Conservation (phyloP, 1,140 invertebrate species). For the Manduca sexta region DNA sequence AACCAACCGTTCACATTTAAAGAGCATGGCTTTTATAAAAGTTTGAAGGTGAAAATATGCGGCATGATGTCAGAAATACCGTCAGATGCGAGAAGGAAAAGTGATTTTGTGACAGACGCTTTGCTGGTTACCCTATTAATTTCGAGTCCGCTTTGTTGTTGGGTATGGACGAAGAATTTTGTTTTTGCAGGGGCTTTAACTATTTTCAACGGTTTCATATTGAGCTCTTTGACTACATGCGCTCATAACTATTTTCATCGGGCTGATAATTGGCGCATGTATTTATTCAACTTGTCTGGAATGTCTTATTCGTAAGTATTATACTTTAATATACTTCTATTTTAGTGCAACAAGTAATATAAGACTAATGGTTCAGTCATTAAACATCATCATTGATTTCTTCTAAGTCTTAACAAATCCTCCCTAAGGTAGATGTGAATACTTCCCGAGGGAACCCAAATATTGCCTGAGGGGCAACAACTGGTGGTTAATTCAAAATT, state of each 20-base stretch:
- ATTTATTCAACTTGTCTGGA: slow-evolving; percentile 82
- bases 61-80: slow-evolving; percentile 67
- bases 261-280: slow-evolving; percentile 87
- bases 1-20: slow-evolving; percentile 80
- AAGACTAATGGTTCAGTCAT: no score
- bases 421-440: no score
- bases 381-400: no score
- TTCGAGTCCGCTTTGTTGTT: slow-evolving; percentile 71
- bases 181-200: slow-evolving; percentile 34
- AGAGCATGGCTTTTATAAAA: slow-evolving; percentile 80
- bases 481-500: no score
- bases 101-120: slow-evolving; percentile 73
- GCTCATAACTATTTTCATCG: slow-evolving; percentile 90
- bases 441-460: no score
- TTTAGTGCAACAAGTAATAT: no score
- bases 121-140: slow-evolving; percentile 70
- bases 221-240: slow-evolving; percentile 75
- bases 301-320: slow-evolving; percentile 75
- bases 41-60: slow-evolving; percentile 76
- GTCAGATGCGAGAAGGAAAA: slow-evolving; percentile 39
- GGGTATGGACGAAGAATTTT: slow-evolving; percentile 50
- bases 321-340: neutral
- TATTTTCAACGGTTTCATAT: slow-evolving; percentile 59
- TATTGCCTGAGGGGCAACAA: no score
- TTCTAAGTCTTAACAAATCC: no score